These are phyloP conservation scores for Fulica atra DNA, from an alignment of 2,113 vertebrate species.

Conservation along the genomic window DNA sequence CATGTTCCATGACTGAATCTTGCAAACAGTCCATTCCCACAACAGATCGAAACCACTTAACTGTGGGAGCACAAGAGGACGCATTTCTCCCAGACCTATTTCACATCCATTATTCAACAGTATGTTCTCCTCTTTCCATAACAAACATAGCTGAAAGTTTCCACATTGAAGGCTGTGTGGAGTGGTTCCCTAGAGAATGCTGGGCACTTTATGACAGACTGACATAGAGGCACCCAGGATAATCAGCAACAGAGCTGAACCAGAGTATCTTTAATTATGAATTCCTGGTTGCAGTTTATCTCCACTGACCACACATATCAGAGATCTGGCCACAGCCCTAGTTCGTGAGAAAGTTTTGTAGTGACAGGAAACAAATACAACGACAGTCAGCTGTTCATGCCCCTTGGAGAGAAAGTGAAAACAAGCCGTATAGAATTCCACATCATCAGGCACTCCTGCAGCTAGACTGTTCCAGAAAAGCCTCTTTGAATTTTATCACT, in stretches of 20 bases:
- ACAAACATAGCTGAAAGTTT: background rate
- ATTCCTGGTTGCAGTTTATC: background rate
- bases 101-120: background rate
- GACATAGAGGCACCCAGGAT: background rate
- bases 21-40: background rate
- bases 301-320: background rate
- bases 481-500: background rate
- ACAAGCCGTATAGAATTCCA: background rate
- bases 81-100: background rate
- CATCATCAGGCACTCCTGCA: background rate
- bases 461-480: background rate
- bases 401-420: background rate
- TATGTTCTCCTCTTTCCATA: background rate
- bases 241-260: background rate
- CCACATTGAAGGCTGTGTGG: background rate
- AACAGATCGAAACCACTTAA: background rate
- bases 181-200: background rate
- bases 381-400: background rate
- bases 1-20: background rate
- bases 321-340: background rate
- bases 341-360: background rate
- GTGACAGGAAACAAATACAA: background rate
- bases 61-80: background rate
- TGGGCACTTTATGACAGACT: background rate
- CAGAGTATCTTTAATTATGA: background rate